phyloP scores from a whole-genome alignment of 1,140 invertebrate species.

The Portunus trituberculatus region DNA sequence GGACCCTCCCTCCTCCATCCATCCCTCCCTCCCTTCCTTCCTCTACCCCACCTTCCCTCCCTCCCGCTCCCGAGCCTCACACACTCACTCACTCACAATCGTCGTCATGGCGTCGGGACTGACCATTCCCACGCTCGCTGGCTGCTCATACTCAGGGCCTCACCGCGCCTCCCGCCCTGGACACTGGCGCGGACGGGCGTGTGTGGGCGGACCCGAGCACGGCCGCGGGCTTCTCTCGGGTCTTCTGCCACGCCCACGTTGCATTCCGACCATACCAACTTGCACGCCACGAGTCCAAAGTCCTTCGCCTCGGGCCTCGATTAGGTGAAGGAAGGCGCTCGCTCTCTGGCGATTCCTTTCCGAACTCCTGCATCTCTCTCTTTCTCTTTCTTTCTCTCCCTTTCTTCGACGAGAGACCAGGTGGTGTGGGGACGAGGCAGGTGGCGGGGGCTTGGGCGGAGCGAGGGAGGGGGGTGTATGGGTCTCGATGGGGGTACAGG shows the following conservation, averaged over 20 bases:
- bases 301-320: background rate
- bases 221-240: slow-evolving; percentile 40
- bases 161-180: background rate
- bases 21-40: background rate
- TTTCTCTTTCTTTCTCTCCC: background rate
- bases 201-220: slow-evolving; percentile 49
- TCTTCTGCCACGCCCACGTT: slow-evolving; percentile 38
- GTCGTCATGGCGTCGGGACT: background rate
- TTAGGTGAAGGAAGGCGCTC: slow-evolving; percentile 6
- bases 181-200: slow-evolving; percentile 33
- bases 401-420: background rate
- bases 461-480: background rate
- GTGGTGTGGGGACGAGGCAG: background rate
- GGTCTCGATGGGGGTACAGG: background rate
- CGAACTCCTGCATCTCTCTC: background rate
- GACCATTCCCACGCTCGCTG: slow-evolving; percentile 6
- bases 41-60: background rate
- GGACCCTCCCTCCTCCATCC: background rate
- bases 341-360: background rate
- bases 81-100: slow-evolving; percentile 14
- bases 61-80: background rate
- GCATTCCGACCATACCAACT: slow-evolving; percentile 46
- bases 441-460: background rate
- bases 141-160: slow-evolving; percentile 5
- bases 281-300: slow-evolving; percentile 47